Conservation (phyloP, 2,113 vertebrate species). For the Heterocephalus glaber region DNA sequence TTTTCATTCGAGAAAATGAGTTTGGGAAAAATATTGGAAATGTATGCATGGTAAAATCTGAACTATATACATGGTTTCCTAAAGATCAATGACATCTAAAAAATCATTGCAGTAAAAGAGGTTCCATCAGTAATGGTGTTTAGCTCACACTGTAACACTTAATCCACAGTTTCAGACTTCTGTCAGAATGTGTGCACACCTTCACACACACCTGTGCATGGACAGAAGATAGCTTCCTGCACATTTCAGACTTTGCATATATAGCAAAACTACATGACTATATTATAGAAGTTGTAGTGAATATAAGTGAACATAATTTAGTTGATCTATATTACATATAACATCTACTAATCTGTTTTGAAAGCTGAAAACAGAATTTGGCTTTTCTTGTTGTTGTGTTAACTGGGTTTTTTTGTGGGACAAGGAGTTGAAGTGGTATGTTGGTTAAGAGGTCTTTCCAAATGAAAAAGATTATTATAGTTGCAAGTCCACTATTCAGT, state of each 20-base stretch:
- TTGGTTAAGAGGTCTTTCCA: not conserved
- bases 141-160: fast-evolving
- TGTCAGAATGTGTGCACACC: not conserved
- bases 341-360: not conserved
- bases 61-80: not conserved
- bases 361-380: not conserved
- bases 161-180: not conserved
- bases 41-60: not conserved
- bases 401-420: not conserved
- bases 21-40: conserved; percentile 13
- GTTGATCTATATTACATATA: not conserved
- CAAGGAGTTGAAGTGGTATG: not conserved
- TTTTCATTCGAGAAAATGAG: conserved; percentile 34
- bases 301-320: not conserved
- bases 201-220: not conserved
- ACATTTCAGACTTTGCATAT: not conserved
- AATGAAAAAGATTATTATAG: not conserved
- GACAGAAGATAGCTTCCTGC: not conserved
- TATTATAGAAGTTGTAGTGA: not conserved
- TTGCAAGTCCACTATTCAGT: not conserved
- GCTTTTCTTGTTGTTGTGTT: not conserved
- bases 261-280: not conserved
- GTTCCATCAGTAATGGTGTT: not conserved
- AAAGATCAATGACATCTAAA: not conserved
- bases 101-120: not conserved